Evolutionary conservation across 2,888 invertebrate species (phyloP).

Genomic region (Drosophila maculinotata): DNA sequence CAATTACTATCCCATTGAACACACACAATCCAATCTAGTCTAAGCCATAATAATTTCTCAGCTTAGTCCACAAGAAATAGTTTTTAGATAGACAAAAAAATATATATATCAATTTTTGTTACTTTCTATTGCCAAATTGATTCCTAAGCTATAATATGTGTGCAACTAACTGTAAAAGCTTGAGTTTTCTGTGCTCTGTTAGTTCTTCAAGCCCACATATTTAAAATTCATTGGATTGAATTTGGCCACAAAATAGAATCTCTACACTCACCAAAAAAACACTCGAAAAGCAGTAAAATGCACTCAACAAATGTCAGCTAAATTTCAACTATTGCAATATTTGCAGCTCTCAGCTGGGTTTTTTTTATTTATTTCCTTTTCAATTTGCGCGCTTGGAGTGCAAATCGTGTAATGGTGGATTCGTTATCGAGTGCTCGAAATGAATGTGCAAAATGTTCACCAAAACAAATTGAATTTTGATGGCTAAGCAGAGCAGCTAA

Average conservation of each 20-base stretch:
- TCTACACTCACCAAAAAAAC: not conserved
- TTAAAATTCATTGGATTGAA: not conserved
- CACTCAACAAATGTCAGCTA: constrained; percentile 2
- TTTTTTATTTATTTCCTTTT: not conserved
- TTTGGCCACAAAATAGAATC: not conserved
- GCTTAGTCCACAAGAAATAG: too few relatives aligned
- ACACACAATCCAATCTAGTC: too few relatives aligned
- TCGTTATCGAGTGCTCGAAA: constrained; percentile 14
- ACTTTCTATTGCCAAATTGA: not conserved
- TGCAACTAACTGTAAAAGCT: not conserved
- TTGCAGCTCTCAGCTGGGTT: not conserved
- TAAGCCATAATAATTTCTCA: not conserved
- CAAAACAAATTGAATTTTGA: constrained; percentile 32
- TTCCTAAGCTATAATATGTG: not conserved
- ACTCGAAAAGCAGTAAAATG: not conserved
- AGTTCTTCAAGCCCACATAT: not conserved
- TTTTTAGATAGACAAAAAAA: too few relatives aligned
- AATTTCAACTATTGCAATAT: constrained; percentile 5
- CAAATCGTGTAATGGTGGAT: constrained; percentile 22
- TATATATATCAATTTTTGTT: not conserved
- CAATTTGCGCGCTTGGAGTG: constrained; percentile 1
- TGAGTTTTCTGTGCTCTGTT: not conserved
- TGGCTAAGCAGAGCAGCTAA: not conserved
- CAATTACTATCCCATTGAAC: too few relatives aligned
- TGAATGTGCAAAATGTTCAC: constrained; percentile 14